phyloP scores from a whole-genome alignment of 1,140 invertebrate genomes.

The Achroia grisella region DNA sequence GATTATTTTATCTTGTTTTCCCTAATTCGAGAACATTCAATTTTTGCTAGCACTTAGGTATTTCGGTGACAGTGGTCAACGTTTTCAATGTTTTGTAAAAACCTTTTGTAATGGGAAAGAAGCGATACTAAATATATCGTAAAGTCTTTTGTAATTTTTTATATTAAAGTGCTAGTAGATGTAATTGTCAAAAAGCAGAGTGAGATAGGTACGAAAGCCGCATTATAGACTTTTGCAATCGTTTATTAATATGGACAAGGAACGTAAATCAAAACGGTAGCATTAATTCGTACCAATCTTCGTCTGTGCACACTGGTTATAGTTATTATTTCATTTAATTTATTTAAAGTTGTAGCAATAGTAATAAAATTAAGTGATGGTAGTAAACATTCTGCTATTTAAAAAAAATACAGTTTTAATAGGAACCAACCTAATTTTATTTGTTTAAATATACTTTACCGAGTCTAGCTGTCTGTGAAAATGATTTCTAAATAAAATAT shows the following conservation, averaged over 20 bases:
- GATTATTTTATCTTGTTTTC: constrained; percentile 59
- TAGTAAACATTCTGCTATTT: constrained; percentile 29
- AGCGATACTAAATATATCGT: constrained; percentile 51
- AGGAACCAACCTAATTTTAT: constrained; percentile 39
- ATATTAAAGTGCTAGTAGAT: constrained; percentile 70
- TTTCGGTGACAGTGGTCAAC: constrained; percentile 42
- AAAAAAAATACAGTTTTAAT: constrained; percentile 29
- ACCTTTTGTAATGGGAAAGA: constrained; percentile 53
- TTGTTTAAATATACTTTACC: constrained; percentile 50
- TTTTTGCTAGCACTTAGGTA: constrained; percentile 58
- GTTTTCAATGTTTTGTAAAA: constrained; percentile 56
- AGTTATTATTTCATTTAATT: constrained; percentile 66
- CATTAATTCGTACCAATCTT: constrained; percentile 68
- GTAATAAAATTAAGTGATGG: constrained; percentile 43
- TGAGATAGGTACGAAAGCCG: constrained; percentile 61
- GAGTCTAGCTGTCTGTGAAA: constrained; percentile 50
- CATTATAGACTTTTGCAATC: constrained; percentile 38
- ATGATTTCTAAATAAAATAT: constrained; percentile 66
- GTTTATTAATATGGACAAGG: constrained; percentile 20
- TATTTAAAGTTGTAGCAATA: constrained; percentile 69
- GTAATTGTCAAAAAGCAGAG: constrained; percentile 42
- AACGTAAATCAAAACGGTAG: constrained; percentile 23
- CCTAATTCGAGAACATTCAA: constrained; percentile 40
- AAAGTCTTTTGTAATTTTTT: constrained; percentile 69
- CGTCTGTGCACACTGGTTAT: constrained; percentile 56